Base-by-base conservation (phyloP, 2,797 vertebrate genomes). In the Trichosurus vulpecula region DNA sequence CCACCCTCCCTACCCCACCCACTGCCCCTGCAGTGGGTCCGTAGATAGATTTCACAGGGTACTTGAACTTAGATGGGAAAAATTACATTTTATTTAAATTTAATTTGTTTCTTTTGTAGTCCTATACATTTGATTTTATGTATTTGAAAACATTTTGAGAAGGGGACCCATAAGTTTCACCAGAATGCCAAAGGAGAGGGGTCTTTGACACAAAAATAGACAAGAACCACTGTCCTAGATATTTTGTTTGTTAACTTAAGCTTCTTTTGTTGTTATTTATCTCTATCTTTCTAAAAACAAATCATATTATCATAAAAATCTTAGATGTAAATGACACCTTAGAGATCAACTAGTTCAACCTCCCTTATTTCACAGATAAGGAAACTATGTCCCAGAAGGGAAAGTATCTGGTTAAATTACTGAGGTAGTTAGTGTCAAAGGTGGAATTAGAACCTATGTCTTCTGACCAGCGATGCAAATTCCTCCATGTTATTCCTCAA, bases 281-380 rank as follows among this genome's bases (percentile, higher is more conserved):
- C 14, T 66, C 31, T n/a, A 66, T 41, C 19, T 74, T n/a, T 0
- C n/a, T 19, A 74, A 9, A 41, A 74, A 41, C 74, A 74, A 74
- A 74, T 22, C 56, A 74, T 29, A 27, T 52, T 61, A n/a, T 51
- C 87, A 61, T 91, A 94, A 25, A 61, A 94, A 81, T 2, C 90
- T 35, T 58, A 81, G 94, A 92, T 51, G 27, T 87, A 31, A 94
- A 92, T 94, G 55, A 12, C n/a, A 92, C 6, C 56, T 93, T 91
- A 14, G 11, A 95, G 92, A 47, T 47, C 41, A 66, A 54, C 31
- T 91, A 74, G 0, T 66, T 53, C 4, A 91, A 19, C 0, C 19
- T 41, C 57, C 25, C 89, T 96, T 35, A 91, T 89, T 96, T 92
- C 90, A 56, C 12, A 95, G 81, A 94, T 91, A 57, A 91, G 90